These are phyloP conservation scores for Parasteatoda lunata DNA, from an alignment of 2,888 invertebrate genomes.

Conservation along the genomic window DNA sequence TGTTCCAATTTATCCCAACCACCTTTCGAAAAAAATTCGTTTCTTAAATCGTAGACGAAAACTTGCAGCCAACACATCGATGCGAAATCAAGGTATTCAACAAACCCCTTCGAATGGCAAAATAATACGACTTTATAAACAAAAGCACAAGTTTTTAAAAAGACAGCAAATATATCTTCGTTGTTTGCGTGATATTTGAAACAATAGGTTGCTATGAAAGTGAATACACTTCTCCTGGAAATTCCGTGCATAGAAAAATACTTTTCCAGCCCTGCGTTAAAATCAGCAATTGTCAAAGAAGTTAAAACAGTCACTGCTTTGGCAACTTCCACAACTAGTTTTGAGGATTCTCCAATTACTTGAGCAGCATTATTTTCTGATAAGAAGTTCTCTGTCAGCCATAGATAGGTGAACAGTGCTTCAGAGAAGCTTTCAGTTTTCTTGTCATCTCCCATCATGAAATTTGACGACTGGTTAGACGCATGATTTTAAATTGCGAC, in stretches of 20 bases:
- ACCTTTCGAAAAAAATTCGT: slow-evolving; percentile 26
- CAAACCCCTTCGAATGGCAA: slow-evolving; percentile 19
- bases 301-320: slow-evolving; percentile 39
- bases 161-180: slow-evolving; percentile 23
- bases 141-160: slow-evolving; percentile 39
- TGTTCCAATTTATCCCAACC: slow-evolving; percentile 31
- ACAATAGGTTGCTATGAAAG: slow-evolving; percentile 21
- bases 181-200: slow-evolving; percentile 34
- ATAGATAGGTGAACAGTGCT: slow-evolving; percentile 37
- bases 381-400: slow-evolving; percentile 39
- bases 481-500: background rate
- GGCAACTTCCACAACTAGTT: slow-evolving; percentile 30
- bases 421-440: slow-evolving; percentile 36
- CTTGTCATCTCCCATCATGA: slow-evolving; percentile 16
- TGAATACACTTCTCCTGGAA: slow-evolving; percentile 33
- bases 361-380: slow-evolving; percentile 22
- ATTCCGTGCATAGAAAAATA: slow-evolving; percentile 21
- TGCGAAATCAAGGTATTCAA: slow-evolving; percentile 23
- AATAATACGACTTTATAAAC: slow-evolving; percentile 37
- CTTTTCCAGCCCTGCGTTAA: slow-evolving; percentile 33
- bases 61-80: slow-evolving; percentile 41
- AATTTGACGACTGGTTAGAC: background rate
- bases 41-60: slow-evolving; percentile 21
- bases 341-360: slow-evolving; percentile 31
- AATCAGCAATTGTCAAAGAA: slow-evolving; percentile 20